These are phyloP conservation scores for Chironomus tentans DNA, from an alignment of 2,888 invertebrate genomes.

Conservation along the genomic window DNA sequence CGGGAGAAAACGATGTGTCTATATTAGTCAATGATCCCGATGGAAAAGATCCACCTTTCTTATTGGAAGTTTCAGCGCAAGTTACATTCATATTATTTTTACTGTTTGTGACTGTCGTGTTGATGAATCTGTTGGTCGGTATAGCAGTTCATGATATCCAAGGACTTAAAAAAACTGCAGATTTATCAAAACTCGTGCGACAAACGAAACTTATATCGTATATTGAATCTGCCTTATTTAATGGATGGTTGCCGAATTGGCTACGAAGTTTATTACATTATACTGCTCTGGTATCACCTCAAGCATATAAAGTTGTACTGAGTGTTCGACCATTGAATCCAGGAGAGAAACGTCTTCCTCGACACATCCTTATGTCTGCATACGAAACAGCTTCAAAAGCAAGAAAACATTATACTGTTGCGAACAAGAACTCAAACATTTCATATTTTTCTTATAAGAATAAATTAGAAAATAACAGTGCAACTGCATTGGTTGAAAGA, in stretches of 20 bases:
- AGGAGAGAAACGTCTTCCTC: slow-evolving; percentile 68
- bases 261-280: slow-evolving; percentile 64
- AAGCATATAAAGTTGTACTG: slow-evolving; percentile 70
- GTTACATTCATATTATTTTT: slow-evolving; percentile 72
- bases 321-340: slow-evolving; percentile 78
- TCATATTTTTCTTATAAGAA: slow-evolving; percentile 56
- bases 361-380: slow-evolving; percentile 69
- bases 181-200: slow-evolving; percentile 69
- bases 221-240: slow-evolving; percentile 71
- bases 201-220: slow-evolving; percentile 82
- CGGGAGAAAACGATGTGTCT: slow-evolving; percentile 72
- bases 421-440: slow-evolving; percentile 54
- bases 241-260: slow-evolving; percentile 68
- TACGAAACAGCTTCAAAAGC: slow-evolving; percentile 66
- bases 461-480: slow-evolving; percentile 55
- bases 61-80: slow-evolving; percentile 71
- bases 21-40: slow-evolving; percentile 65
- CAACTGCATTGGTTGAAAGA: slow-evolving; percentile 39
- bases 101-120: slow-evolving; percentile 72
- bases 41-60: slow-evolving; percentile 64
- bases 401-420: slow-evolving; percentile 60
- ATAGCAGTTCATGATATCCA: slow-evolving; percentile 84
- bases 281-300: slow-evolving; percentile 70
- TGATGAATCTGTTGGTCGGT: slow-evolving; percentile 78
- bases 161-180: slow-evolving; percentile 75